These are phyloP conservation scores for Drosophila nasuta DNA, from an alignment of 1,140 invertebrate genomes.

Conservation along the genomic window DNA sequence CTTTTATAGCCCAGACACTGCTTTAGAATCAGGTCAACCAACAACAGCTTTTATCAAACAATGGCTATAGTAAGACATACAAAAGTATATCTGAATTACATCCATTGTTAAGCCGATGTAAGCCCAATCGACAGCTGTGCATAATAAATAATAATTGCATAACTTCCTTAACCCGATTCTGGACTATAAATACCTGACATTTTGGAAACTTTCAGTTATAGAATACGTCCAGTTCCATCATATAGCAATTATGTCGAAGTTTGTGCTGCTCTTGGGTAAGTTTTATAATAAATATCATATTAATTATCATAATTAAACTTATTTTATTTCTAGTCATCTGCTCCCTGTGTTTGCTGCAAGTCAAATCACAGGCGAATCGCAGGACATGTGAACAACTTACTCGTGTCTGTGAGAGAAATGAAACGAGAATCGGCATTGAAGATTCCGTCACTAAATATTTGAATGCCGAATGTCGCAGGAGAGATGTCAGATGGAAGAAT, in stretches of 20 bases:
- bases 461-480: constrained; percentile 33
- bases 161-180: constrained; percentile 3
- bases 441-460: constrained; percentile 43
- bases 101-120: neutral
- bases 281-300: neutral
- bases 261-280: constrained; percentile 58
- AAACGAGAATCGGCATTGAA: constrained; percentile 23
- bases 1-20: constrained; percentile 28
- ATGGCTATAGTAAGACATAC: neutral
- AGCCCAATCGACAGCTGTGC: neutral
- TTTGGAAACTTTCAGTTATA: neutral
- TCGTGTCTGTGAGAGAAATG: constrained; percentile 5
- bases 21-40: neutral
- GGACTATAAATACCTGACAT: constrained; percentile 32
- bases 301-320: neutral
- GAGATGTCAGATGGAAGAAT: constrained; percentile 18
- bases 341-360: constrained; percentile 45
- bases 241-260: constrained; percentile 52
- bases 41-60: neutral
- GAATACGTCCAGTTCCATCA: neutral
- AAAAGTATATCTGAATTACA: neutral
- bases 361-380: constrained; percentile 16
- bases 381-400: constrained; percentile 22
- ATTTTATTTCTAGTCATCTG: constrained; percentile 31
- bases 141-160: constrained; percentile 4